Base-by-base conservation (phyloP, 2,113 vertebrate species). In the Zosterops hypoxanthus region DNA sequence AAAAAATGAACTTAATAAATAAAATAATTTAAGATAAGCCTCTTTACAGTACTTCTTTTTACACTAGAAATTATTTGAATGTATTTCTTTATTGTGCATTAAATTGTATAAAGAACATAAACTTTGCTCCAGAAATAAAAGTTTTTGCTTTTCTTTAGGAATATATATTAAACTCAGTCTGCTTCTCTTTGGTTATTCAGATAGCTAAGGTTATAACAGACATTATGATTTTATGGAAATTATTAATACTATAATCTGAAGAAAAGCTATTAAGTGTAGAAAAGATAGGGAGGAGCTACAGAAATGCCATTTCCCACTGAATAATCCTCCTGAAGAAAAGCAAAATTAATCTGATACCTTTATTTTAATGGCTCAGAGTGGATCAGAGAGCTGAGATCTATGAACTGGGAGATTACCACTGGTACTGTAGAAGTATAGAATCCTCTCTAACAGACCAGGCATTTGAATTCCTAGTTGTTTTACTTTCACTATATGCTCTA, bases 261-360 rank as follows among this genome's bases (percentile, higher is more conserved):
- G 42, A 70, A 89, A 87, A n/a, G 14, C 47, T 85, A 53, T 87
- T n/a, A 91, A 72, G 8, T 39, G 7, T 47, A 91, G 33, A 89
- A 91, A 80, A 92, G 61, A 55, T 49, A 61, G 28, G 22, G 55
- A 72, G 56, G 57, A 87, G 41, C 56, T 81, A 84, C 36, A 83
- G 52, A 82, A 86, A 81, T 83, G 14, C 71, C 21, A 70, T 85
- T 96, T 93, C 44, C 55, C 21, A 66, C 60, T 90, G 66, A 93
- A 80, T 66, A 92, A 80, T 85, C 39, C 33, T 87, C 44, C 44
- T 75, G 39, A 85, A 95, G n/a, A 61, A 90, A 92, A 79, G 28
- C 77, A 91, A 86, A 94, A 84, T 91, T 66, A 56, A 82, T 82
- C 63, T 92, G 47, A 68, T 77, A 82, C 73, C 18, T 86, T 85